Base-by-base conservation (phyloP, 2,113 vertebrate species). In the Narcine bancroftii region DNA sequence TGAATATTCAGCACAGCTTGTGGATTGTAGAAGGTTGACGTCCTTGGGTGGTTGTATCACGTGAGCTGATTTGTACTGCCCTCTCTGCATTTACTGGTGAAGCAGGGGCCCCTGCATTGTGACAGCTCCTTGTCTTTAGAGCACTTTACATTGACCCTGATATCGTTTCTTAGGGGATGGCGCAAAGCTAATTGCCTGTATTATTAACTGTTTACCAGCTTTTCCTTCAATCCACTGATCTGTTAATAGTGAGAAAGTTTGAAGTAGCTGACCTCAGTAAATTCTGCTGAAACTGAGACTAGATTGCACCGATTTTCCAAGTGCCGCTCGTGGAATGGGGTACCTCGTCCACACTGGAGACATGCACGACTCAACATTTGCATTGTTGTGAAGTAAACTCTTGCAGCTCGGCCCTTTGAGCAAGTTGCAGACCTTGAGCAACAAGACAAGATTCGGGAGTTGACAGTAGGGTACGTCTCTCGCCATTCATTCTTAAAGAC, bases 41-140 rank as follows among this genome's bases (percentile, higher is more conserved):
- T 91, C 39, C 89, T 91, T 91, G 89, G 89, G 89, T 69, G 36
- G 11, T 65, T 91, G 13, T 91, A 29, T 91, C 89, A 91, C 89
- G 89, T 87, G 81, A 60, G 53, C 81, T 87, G 50, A 63, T 87
- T 87, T 87, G 81, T 71, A 42, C 65, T 71, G 60, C 63, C 63
- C 39, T 69, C 39, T 47, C 24, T 91, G 89, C 60, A 53, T 26
- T 69, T 13, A n/a, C 71, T 72, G 71, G 29, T 72, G 29, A 60
- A 71, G 63, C 87, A 91, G 65, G 39, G 65, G 39, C 36, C 39
- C 24, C 89, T 65, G 65, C 26, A 42, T 47, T 71, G 89, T 91
- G 42, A 91, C 89, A 69, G 65, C 65, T 91, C 42, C 42, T 69
- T 47, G 63, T 91, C 89, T 91, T 69, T 69, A 47, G 89, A 69